Base-by-base conservation (phyloP, 2,888 invertebrate genomes). In the Calameuta idolon region DNA sequence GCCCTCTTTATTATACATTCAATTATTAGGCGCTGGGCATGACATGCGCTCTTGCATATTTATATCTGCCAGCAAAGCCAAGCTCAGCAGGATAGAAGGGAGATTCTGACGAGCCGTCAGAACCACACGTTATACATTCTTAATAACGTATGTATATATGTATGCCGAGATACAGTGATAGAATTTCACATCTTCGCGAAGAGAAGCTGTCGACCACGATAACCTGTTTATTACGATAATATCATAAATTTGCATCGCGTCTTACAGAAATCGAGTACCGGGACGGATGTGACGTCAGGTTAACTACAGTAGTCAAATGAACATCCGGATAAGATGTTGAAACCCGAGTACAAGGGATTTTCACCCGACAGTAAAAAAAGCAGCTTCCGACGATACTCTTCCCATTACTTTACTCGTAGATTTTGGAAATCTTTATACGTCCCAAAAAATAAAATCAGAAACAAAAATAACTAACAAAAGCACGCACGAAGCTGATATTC, bases 1-100 rank as follows among this genome's bases (percentile, higher is more conserved):
- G 89, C 90, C 90, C 90, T 90, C 90, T 90, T 90, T 90, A 90
- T 90, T 90, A 90, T 90, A 90, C 90, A 90, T 90, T 90, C 90
- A 90, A 90, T 90, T 90, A 90, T 90, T 90, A 90, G 90, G 88
- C 87, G 88, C 89, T 89, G 90, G 88, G 86, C 89, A 87, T 89
- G 90, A 90, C 90, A 90, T 89, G 89, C 87, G 85, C 88, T 89
- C 87, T 90, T 90, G 90, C 90, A 90, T 90, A 90, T 90, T 90
- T 90, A 90, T 90, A 90, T 88, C 87, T 84, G 83, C 83, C 84
- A 85, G 83, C 79, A 82, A 86, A 87, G 84, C 82, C 85, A 73
- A 37, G 83, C 84, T 83, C 83, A 84, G 81, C 86, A 83, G 84
- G 83, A 85, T 30, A 35, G 74, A 35, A 74, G 35, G 85, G 83